Base-by-base conservation (phyloP, 2,888 invertebrate species). In the Polyommatus icarus region DNA sequence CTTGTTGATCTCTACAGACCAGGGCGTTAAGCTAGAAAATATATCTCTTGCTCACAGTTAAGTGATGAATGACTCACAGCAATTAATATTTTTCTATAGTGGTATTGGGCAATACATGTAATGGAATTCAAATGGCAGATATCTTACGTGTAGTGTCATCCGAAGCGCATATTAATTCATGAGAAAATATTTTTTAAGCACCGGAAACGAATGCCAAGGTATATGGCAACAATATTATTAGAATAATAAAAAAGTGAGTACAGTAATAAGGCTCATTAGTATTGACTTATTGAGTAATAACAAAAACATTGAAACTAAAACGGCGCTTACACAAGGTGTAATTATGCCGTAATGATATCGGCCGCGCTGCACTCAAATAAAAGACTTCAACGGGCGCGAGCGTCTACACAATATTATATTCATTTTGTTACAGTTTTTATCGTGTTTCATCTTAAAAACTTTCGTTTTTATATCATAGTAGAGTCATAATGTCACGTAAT, bases 321-420 rank as follows among this genome's bases (percentile, higher is more conserved):
- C 75, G 20, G 75, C 75, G 75, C 75, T 50, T 54, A 24, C 75
- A 46, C 75, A 75, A 75, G 24, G 50, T 54, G 40, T 40, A 54
- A 75, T 75, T 75, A 75, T 46, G 75, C 75, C 8, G 54, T 75
- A 75, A 75, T 54, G 50, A 29, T 73, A 73, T 50, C 75, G 75
- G 75, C 18, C 75, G 24, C 29, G 75, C 50, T 75, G 54, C 75
- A 75, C 75, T 75, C 75, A 15, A 76, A 79, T 61, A 80, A 81
- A 81, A 81, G 80, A 81, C 78, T 79, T 81, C 81, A 81, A 81
- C 81, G 81, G 76, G 54, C 79, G 75, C 78, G 18, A 71, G 72
- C 24, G 57, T 67, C 61, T 75, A 75, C 75, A 20, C 20, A 36
- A 40, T n/a, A n/a, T 36, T 36, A 36, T 67, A 29, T 29, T 6